A percentile compares a stretch with the other conserved stretches of the same genome.
phyloP scores from a whole-genome alignment of 37 sponge, comb jelly and placozoan species.

The Halisarca cf. caerulea region DNA sequence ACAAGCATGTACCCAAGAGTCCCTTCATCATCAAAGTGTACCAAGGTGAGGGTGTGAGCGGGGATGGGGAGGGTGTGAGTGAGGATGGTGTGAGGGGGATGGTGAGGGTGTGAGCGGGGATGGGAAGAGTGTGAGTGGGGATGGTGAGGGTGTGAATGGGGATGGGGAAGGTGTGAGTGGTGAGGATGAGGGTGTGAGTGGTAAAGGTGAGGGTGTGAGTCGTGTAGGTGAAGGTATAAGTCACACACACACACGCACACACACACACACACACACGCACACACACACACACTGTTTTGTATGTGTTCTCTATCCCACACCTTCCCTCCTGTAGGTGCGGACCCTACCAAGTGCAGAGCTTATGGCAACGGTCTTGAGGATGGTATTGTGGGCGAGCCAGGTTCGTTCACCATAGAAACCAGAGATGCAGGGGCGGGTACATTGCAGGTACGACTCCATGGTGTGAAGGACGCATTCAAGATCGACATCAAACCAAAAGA shows the following conservation, averaged over 20 bases:
- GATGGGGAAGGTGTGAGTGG: no score
- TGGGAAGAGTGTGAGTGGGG: no score
- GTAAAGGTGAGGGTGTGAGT: no score
- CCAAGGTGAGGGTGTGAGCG: slow-evolving; percentile 19
- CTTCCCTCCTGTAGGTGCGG: slow-evolving; percentile 41
- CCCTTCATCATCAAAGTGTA: slow-evolving; percentile 70
- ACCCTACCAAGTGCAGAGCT: slow-evolving; percentile 73
- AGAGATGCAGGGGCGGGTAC: slow-evolving; percentile 77
- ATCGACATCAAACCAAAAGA: slow-evolving; percentile 63
- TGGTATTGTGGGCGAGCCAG: slow-evolving; percentile 52
- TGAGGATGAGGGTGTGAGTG: no score
- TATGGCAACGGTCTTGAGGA: slow-evolving; percentile 69
- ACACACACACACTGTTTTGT: not conserved
- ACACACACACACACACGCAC: no score
- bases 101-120: no score
- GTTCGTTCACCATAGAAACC: slow-evolving; percentile 66
- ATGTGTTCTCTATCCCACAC: not conserved
- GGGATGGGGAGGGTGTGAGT: not conserved
- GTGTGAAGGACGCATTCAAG: slow-evolving; percentile 65
- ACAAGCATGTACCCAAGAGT: slow-evolving; percentile 63
- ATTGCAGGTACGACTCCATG: slow-evolving; percentile 61
- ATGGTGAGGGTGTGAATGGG: no score
- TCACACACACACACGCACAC: no score
- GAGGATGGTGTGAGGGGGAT: no score
- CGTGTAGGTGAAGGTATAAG: no score